Evolutionary conservation across 1,140 invertebrate genomes (phyloP), one percentile per base, ranked within the genome.

Genomic region (Pseudomyrmex cubaensis): DNA sequence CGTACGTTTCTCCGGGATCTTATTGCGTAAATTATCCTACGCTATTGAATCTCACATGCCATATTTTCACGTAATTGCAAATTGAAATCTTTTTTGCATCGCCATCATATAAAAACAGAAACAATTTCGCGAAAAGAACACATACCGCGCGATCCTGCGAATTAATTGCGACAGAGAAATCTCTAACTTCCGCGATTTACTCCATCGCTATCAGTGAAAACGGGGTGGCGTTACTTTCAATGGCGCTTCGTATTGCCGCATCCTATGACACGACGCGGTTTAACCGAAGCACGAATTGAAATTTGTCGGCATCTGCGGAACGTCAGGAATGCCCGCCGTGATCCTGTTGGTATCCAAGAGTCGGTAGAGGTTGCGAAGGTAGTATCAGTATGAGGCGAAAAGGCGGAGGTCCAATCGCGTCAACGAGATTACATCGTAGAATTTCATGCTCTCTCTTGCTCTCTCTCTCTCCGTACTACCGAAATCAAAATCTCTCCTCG

Each of bases 361-460:
- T 22, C 10, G 20, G 44, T 35, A 17, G 66, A 17, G 76, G 20
- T 61, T 59, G 66, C 22, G 20, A 59, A 59, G 61, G 74, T 66
- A 56, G 67, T 35, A 35, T 7, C 35, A 35, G 35, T 35, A 35
- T 4, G 35, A 56, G 10, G 76, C 66, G 76, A 72, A 80, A 80
- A 80, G 66, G 54, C 54, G 54, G 63, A 46, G 66, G 66, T 80
- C 76, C 76, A 78, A 78, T 78, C 76, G 64, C 76, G 64, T 80
- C 76, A 70, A 80, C 76, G 44, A 72, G 76, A 80, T 80, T 80
- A 72, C 76, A 80, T 72, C 66, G 66, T 80, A 80, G 66, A 80
- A 80, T 80, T 70, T 70, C 66, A 70, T 70, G 56, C 20, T 35
- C 64, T 48, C n/a, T 50, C 44, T 17, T n/a, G n/a, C 25, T 25